phyloP scores from a whole-genome alignment of 2,113 vertebrate species.

The Cranoglanis bouderius region DNA sequence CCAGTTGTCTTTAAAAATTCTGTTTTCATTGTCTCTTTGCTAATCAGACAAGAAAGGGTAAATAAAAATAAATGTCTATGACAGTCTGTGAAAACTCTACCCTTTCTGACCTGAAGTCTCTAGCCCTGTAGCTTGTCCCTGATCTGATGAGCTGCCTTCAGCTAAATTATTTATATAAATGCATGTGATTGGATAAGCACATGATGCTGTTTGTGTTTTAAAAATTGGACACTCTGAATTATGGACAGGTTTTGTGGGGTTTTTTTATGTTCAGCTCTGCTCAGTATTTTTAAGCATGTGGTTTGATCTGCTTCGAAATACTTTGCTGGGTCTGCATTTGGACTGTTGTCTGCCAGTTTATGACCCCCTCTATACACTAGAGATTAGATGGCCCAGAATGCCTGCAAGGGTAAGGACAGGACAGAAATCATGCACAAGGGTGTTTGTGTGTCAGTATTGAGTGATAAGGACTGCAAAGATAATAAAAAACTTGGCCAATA shows the following conservation, averaged over 20 bases:
- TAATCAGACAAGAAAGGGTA: not conserved
- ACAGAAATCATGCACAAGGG: slow-evolving; percentile 20
- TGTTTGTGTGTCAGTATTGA: slow-evolving; percentile 10
- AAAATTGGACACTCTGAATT: not conserved
- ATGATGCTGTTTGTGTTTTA: not conserved
- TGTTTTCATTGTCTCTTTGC: not conserved
- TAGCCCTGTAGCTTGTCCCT: not conserved
- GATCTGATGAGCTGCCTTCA: not conserved
- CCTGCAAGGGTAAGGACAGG: not conserved
- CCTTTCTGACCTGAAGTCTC: not conserved
- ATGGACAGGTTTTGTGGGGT: no score
- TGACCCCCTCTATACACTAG: not conserved
- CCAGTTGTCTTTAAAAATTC: not conserved
- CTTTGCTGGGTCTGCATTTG: not conserved
- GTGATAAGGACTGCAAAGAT: slow-evolving; percentile 15
- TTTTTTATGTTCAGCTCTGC: not conserved
- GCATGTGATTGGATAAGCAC: not conserved
- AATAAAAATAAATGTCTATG: not conserved
- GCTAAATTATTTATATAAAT: not conserved
- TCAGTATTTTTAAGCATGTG: not conserved
- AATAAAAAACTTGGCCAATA: slow-evolving; percentile 4
- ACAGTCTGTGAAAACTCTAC: not conserved
- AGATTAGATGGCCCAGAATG: not conserved
- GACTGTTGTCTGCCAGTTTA: not conserved
- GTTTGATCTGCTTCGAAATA: not conserved